Evolutionary conservation across 2,888 invertebrate genomes (phyloP).

Genomic region (Aelia acuminata): DNA sequence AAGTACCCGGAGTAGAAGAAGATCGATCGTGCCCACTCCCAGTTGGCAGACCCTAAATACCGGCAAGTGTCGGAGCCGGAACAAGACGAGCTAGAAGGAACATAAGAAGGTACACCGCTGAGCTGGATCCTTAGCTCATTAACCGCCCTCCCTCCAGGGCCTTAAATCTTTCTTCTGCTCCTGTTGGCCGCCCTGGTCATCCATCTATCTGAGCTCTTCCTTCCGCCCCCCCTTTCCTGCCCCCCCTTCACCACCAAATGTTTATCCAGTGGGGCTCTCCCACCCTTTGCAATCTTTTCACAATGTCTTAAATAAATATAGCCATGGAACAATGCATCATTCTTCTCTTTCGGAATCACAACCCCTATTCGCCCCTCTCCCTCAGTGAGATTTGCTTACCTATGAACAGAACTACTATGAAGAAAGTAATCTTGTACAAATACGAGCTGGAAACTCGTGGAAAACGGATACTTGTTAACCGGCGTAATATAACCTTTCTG

Average conservation of each 20-base stretch:
- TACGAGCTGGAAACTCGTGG: too few species aligned
- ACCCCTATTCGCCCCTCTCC: too few species aligned
- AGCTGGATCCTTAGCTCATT: constrained; percentile 27
- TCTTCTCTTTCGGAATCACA: too few species aligned
- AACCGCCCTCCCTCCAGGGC: not conserved
- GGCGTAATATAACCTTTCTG: too few species aligned
- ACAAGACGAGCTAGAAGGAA: not conserved
- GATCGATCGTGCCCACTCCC: not conserved
- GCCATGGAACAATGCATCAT: too few species aligned
- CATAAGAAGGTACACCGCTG: constrained; percentile 19
- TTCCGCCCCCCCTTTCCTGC: not conserved
- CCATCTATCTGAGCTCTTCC: constrained; percentile 39
- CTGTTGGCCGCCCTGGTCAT: constrained; percentile 17
- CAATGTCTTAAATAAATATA: not conserved
- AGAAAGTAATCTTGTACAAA: too few species aligned
- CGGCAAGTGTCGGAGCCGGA: not conserved
- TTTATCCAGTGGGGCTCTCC: constrained; percentile 1
- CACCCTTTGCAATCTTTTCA: not conserved
- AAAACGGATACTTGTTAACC: too few species aligned
- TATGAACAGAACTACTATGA: too few species aligned
- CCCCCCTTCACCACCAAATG: not conserved
- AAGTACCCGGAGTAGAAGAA: not conserved
- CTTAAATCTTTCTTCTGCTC: constrained; percentile 44
- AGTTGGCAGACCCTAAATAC: not conserved
- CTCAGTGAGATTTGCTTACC: too few species aligned